Evolutionary conservation across 2,113 vertebrate genomes (phyloP).

Genomic region (Ciconia stormi): DNA sequence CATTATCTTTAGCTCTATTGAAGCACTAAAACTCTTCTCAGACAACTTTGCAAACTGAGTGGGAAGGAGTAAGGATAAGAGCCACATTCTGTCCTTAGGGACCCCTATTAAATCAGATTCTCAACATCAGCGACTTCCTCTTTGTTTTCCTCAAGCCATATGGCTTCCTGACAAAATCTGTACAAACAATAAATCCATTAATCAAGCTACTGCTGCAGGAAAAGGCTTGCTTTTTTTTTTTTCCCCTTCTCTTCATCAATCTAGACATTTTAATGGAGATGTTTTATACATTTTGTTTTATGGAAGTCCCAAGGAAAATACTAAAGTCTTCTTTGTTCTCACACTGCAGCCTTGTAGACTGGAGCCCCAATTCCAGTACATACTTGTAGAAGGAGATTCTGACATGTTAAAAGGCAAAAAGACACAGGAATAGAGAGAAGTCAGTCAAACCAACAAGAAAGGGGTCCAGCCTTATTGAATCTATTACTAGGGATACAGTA

Average conservation of each 20-base stretch:
- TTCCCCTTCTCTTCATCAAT: not conserved
- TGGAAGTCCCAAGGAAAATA: not conserved
- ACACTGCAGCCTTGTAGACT: not conserved
- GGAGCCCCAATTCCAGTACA: not conserved
- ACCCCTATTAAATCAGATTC: constrained; percentile 46
- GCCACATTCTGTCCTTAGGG: constrained; percentile 28
- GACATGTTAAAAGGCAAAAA: not conserved
- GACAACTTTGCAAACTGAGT: constrained; percentile 1
- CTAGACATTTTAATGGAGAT: not conserved
- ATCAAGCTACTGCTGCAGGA: constrained; percentile 31
- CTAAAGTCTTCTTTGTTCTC: not conserved
- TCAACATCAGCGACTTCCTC: constrained; percentile 40
- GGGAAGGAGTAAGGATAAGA: constrained; percentile 19
- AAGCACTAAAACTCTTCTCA: constrained; percentile 1
- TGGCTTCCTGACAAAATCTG: constrained; percentile 54
- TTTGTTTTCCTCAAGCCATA: constrained; percentile 54
- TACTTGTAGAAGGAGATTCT: not conserved
- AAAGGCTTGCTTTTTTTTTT: not conserved
- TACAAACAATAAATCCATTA: constrained; percentile 62
- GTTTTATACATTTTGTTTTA: constrained; percentile 7
- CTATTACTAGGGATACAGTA: not conserved
- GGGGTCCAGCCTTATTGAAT: not conserved
- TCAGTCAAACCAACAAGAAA: not conserved
- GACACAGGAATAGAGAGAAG: not conserved
- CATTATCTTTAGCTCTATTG: not conserved